Evolutionary conservation across 2,113 vertebrate genomes (phyloP).

Genomic region (Prunella fulvescens): DNA sequence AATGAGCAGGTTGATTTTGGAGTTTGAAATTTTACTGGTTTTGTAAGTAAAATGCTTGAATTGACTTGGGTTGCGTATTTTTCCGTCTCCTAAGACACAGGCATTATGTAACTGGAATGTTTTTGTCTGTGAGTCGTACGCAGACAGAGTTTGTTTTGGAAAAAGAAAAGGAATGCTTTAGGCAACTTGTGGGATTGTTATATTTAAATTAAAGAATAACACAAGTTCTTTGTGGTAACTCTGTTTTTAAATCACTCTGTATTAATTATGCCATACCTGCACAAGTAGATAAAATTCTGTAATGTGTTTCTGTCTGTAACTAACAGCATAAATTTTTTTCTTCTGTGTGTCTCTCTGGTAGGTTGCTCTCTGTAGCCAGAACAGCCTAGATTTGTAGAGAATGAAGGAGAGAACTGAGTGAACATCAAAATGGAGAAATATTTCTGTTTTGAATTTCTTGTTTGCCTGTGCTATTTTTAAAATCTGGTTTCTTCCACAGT

Average conservation of each 20-base stretch:
- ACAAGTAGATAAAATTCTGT: neutral
- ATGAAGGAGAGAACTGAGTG: neutral
- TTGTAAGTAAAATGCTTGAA: neutral
- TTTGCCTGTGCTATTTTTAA: neutral
- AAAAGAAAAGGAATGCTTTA: neutral
- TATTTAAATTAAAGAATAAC: neutral
- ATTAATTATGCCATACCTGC: neutral
- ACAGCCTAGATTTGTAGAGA: neutral
- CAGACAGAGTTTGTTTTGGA: neutral
- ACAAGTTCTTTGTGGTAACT: neutral
- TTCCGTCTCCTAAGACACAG: neutral
- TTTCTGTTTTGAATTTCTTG: neutral
- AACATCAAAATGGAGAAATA: neutral
- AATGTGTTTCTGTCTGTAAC: neutral
- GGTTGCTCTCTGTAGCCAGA: neutral
- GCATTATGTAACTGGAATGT: slow-evolving; percentile 11
- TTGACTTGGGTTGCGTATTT: neutral
- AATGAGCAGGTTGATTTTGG: neutral
- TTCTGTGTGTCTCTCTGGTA: neutral
- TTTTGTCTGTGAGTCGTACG: neutral
- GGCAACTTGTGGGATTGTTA: neutral
- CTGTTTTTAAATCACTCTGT: neutral
- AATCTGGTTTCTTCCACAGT: neutral
- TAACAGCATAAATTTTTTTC: neutral
- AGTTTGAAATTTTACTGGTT: neutral